A percentile compares a stretch with the other conserved stretches of the same genome.
Evolutionary conservation across 2,797 vertebrate species (phyloP).

Genomic region (Rhinichthys osculus): DNA sequence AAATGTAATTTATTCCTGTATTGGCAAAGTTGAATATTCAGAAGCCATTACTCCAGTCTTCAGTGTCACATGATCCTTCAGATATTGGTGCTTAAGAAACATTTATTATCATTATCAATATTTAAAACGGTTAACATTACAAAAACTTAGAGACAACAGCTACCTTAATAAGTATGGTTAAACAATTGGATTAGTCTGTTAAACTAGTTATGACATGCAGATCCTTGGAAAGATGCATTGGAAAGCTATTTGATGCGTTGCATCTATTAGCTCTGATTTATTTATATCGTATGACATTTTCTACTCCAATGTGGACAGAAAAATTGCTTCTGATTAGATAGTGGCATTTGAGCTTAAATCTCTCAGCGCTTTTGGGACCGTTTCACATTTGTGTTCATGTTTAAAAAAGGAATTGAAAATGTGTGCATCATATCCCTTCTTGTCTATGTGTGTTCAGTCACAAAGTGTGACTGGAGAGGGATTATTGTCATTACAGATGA

Average conservation of each 20-base stretch:
- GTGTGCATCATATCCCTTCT: background rate
- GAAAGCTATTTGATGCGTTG: background rate
- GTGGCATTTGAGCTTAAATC: background rate
- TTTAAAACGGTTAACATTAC: background rate
- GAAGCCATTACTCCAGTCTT: no score
- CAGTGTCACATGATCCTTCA: background rate
- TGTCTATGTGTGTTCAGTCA: slow-evolving; percentile 15
- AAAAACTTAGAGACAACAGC: background rate
- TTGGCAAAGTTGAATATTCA: background rate
- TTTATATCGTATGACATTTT: background rate
- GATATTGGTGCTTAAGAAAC: background rate
- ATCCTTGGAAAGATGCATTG: background rate
- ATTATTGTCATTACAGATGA: slow-evolving; percentile 38
- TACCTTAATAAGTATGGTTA: background rate
- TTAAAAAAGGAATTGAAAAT: slow-evolving; percentile 2
- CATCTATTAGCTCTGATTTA: background rate
- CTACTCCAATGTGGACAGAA: background rate
- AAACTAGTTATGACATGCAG: background rate
- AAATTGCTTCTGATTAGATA: background rate
- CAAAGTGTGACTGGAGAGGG: slow-evolving; percentile 28
- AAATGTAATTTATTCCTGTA: background rate
- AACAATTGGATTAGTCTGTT: background rate
- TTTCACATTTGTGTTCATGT: slow-evolving; percentile 14
- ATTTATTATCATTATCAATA: background rate
- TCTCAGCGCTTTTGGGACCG: background rate